Percentiles rank a stretch among this genome's conserved stretches.
Conservation (phyloP, 2,113 vertebrate genomes). For the Chionodraco myersi region DNA sequence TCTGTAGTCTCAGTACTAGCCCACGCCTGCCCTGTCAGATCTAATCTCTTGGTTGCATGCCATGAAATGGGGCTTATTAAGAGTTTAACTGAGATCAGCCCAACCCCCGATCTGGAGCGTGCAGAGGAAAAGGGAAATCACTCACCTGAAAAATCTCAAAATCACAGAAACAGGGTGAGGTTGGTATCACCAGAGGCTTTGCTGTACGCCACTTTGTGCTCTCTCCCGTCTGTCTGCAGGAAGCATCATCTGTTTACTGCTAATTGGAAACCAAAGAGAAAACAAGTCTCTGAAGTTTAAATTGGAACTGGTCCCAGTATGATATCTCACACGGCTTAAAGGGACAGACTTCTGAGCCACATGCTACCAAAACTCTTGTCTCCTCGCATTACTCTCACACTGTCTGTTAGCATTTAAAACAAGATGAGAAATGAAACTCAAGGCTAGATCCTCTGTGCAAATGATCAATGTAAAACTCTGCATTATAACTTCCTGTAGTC, state of each 20-base stretch:
- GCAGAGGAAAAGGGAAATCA: conserved; percentile 49
- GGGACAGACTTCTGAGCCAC: conserved; percentile 63
- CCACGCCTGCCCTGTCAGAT: conserved; percentile 75
- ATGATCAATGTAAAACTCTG: not conserved
- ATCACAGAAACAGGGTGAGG: conserved; percentile 60
- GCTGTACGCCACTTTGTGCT: conserved; percentile 34
- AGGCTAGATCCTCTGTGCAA: conserved; percentile 5
- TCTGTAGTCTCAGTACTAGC: conserved; percentile 69
- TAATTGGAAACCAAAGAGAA: conserved; percentile 77
- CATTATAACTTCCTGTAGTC: not conserved
- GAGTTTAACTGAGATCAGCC: conserved; percentile 76
- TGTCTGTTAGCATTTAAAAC: conserved; percentile 33
- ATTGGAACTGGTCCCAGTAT: conserved; percentile 71
- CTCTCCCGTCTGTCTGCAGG: conserved; percentile 59
- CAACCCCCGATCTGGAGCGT: conserved; percentile 54
- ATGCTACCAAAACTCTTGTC: conserved; percentile 54
- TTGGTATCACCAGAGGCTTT: conserved; percentile 55
- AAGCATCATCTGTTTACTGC: conserved; percentile 65
- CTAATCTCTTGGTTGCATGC: conserved; percentile 76
- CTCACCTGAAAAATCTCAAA: conserved; percentile 66
- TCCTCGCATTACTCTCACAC: conserved; percentile 44
- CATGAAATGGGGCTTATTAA: conserved; percentile 80
- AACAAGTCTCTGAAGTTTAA: conserved; percentile 74
- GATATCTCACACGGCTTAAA: conserved; percentile 62
- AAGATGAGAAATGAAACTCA: conserved; percentile 1